These are phyloP conservation scores for Alloplasta piceator DNA, from an alignment of 2,888 invertebrate species.

Conservation along the genomic window DNA sequence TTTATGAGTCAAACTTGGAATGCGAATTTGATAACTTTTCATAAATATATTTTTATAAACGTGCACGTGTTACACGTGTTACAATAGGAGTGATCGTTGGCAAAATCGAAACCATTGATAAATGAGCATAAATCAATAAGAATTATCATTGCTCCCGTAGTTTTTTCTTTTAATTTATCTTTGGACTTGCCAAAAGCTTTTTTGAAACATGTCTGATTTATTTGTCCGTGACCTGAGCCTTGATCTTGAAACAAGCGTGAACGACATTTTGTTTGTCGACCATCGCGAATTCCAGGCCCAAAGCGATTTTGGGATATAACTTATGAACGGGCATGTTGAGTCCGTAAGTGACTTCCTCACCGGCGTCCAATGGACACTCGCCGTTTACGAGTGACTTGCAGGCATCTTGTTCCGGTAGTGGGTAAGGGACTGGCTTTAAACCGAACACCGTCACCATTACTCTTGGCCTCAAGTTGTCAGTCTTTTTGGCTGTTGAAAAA, in stretches of 20 bases:
- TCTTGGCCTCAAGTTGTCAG: slow-evolving; percentile 70
- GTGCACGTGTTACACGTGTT: no score
- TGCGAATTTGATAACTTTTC: no score
- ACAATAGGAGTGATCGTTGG: no score
- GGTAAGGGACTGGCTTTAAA: slow-evolving; percentile 65
- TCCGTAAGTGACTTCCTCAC: slow-evolving; percentile 75
- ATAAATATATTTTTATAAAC: no score
- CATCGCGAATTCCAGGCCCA: slow-evolving; percentile 73
- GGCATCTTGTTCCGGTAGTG: slow-evolving; percentile 74
- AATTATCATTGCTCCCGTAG: no score
- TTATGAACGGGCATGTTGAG: slow-evolving; percentile 75
- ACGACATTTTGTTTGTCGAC: slow-evolving; percentile 67
- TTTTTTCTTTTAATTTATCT: no score
- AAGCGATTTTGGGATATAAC: slow-evolving; percentile 70
- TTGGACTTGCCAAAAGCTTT: no score
- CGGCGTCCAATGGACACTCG: slow-evolving; percentile 77
- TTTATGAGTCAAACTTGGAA: no score
- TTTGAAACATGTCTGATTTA: background rate
- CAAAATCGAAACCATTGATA: no score
- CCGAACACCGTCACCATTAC: slow-evolving; percentile 73
- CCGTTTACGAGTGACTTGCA: slow-evolving; percentile 73
- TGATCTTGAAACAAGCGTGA: slow-evolving; percentile 74
- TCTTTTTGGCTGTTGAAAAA: slow-evolving; percentile 67
- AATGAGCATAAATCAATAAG: no score
- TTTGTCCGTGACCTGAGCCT: slow-evolving; percentile 68